Base-by-base conservation (phyloP, 2,113 vertebrate genomes). In the Clinocottus analis region DNA sequence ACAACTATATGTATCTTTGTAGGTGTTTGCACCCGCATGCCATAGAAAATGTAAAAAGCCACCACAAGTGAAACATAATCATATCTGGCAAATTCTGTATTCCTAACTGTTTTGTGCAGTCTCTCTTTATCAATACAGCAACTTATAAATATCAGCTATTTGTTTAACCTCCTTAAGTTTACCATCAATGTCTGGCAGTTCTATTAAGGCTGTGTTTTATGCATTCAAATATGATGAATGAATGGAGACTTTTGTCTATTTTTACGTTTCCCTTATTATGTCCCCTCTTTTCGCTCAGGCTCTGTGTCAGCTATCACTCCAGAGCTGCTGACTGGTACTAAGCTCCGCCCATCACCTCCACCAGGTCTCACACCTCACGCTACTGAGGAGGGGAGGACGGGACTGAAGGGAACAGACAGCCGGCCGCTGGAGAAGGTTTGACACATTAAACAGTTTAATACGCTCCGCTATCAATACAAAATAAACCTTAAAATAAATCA, bases 341-440 rank as follows among this genome's bases (percentile, higher is more conserved):
- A 94, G 75, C 63, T 82, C 27, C 92, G 88, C 2, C 95, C 87
- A 2, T 82, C 68, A 14, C 91, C 91, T 6, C 95, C 95, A 61
- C 95, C 94, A 17, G 94, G 95, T 59, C 88, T 95, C 47, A 74
- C n/a, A 19, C 66, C 91, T 81, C 86, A 85, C 4, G 39, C 76
- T 27, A 35, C 76, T 27, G 94, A 95, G 0, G 94, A 95, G 37
- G 87, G 81, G 1, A 81, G 92, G 78, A 55, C 75, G 1, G 87
- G 84, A 53, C 73, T 91, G 47, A 95, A 91, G 77, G 91, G 77
- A 58, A 56, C 86, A 25, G 94, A 95, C 1, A 82, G 83, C 39
- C 81, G 90, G 11, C 93, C 89, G 23, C 85, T 94, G 70, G 94
- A 94, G 63, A 95, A 95, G 92, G 94, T 95, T 45, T 29, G 17